Base-by-base conservation (phyloP, 1,140 invertebrate genomes). In the Brachionus rotundiformis region DNA sequence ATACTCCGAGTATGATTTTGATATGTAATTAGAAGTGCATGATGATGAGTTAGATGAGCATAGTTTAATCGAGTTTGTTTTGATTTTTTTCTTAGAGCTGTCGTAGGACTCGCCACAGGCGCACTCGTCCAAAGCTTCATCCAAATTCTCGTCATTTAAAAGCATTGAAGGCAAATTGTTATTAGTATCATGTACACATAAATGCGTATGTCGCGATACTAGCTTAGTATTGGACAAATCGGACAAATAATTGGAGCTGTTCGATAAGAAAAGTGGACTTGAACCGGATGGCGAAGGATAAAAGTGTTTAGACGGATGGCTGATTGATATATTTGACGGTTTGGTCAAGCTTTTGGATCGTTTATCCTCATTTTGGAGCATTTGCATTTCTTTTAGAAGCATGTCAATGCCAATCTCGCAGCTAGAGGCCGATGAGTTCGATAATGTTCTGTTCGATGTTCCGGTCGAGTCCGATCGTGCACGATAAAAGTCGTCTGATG, bases 341-440 rank as follows among this genome's bases (percentile, higher is more conserved):
- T 27, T 19, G 16, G 16, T 68, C 29, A 68, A 36, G 16, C 11
- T 36, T 36, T 68, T 68, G 16, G 13, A 68, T 29, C 11, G 29
- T 5, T 10, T 27, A 16, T 73, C 68, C 41, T 73, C 68, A 8
- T 41, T 44, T 44, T 73, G 33, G 1, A 73, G 36, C 68, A 73
- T 73, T 73, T 73, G 68, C 76, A 79, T 79, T 39, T 79, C 76
- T 63, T 79, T 79, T 0, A 79, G 59, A 11, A 79, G 76, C 76
- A 79, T 79, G 47, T 79, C 76, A 6, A 79, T 79, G 76, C 76
- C 76, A 19, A 79, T 25, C 36, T 79, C 76, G 54, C 76, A 59
- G 29, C 76, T 79, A 2, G 76, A 79, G 1, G 76, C 76, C 23
- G 76, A 79, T 13, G 76, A 79, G 76, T 79, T 79, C 1, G 76